Conservation (phyloP, 2,797 vertebrate genomes). For the Pygocentrus nattereri region DNA sequence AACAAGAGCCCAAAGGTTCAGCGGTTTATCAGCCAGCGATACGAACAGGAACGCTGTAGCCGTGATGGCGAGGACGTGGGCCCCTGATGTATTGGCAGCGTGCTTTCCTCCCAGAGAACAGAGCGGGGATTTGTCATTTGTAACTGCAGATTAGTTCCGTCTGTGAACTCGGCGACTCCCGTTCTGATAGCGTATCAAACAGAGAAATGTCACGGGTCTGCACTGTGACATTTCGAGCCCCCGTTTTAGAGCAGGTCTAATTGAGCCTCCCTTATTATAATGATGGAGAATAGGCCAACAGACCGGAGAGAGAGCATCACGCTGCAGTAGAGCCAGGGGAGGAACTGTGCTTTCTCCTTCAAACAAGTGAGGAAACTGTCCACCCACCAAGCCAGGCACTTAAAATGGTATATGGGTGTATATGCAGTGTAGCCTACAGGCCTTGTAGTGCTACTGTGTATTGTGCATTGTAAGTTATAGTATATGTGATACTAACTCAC, state of each 20-base stretch:
- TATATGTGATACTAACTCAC: background rate
- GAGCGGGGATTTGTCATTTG: conserved; percentile 48
- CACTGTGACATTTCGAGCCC: conserved; percentile 79
- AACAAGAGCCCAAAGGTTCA: conserved; percentile 19
- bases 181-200: conserved; percentile 80
- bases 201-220: conserved; percentile 81
- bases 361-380: conserved; percentile 19
- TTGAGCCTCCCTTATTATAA: conserved; percentile 81
- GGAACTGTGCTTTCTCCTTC: conserved; percentile 19
- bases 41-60: background rate
- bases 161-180: conserved; percentile 72
- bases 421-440: conserved; percentile 3
- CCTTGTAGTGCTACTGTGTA: background rate
- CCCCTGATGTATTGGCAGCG: conserved; percentile 23
- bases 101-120: conserved; percentile 22
- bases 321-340: conserved; percentile 46
- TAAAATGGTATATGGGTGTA: conserved; percentile 3
- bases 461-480: background rate
- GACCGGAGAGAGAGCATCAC: conserved; percentile 57
- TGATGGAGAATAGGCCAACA: conserved; percentile 71
- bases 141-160: conserved; percentile 73
- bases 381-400: conserved; percentile 1
- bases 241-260: conserved; percentile 80
- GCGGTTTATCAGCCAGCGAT: conserved; percentile 13
- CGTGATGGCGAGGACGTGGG: background rate